Percentiles rank a stretch among this genome's conserved stretches.
These are phyloP conservation scores for Anoplophora glabripennis DNA, from an alignment of 1,140 invertebrate species.

Conservation along the genomic window DNA sequence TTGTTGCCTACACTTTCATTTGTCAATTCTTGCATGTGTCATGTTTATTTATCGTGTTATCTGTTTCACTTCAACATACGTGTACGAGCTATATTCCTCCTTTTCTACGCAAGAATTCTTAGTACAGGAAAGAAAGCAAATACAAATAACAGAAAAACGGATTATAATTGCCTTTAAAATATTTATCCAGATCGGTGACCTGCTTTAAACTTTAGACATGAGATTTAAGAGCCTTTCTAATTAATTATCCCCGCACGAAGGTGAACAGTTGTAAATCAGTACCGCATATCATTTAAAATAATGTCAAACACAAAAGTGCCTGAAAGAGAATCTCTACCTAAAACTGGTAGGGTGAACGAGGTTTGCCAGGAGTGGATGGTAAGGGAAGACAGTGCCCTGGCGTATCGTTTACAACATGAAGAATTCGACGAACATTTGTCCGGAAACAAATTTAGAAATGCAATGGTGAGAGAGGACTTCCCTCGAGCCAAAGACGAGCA, in stretches of 20 bases:
- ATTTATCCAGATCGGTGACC: neutral
- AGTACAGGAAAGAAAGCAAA: neutral
- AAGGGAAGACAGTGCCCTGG: constrained; percentile 86
- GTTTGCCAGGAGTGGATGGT: constrained; percentile 86
- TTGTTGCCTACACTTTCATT: no score
- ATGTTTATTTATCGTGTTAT: neutral
- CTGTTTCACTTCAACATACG: neutral
- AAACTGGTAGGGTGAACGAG: constrained; percentile 43
- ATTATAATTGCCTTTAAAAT: constrained; percentile 2
- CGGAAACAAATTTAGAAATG: constrained; percentile 82
- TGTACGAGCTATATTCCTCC: neutral
- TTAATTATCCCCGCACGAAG: no score
- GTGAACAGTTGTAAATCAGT: no score
- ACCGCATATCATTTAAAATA: constrained; percentile 8
- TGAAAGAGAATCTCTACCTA: constrained; percentile 34
- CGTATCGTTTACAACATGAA: constrained; percentile 84
- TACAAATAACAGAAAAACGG: no score
- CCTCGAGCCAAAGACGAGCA: constrained; percentile 82
- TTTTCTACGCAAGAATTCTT: constrained; percentile 2
- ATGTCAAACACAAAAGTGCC: constrained; percentile 36
- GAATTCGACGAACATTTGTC: constrained; percentile 86
- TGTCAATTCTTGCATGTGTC: constrained; percentile 1
- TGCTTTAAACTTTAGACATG: neutral
- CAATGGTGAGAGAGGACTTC: constrained; percentile 83
- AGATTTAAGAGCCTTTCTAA: no score